phyloP scores from a whole-genome alignment of 1,140 invertebrate genomes.

The Yoshiicerus persimilis region DNA sequence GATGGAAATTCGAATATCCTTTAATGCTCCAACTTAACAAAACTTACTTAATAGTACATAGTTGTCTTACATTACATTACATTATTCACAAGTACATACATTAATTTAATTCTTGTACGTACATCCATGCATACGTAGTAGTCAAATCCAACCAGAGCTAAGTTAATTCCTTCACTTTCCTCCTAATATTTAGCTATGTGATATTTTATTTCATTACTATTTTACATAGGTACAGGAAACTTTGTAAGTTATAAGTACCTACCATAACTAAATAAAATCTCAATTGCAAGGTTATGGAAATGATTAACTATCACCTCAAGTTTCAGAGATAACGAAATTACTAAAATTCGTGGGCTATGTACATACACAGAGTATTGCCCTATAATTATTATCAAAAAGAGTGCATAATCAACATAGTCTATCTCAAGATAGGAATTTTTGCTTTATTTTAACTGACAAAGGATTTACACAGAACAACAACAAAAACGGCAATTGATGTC shows the following conservation, averaged over 20 bases:
- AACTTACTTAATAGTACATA: not conserved
- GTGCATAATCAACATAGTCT: not conserved
- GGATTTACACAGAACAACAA: not conserved
- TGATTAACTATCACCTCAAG: conserved; percentile 1
- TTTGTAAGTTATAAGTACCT: not conserved
- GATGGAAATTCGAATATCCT: conserved; percentile 20
- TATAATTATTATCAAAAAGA: conserved; percentile 15
- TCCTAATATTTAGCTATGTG: not conserved
- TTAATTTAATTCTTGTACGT: not conserved
- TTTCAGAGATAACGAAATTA: conserved; percentile 11
- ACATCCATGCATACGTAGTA: too few relatives aligned
- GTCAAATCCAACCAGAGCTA: not conserved
- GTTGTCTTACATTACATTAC: not conserved
- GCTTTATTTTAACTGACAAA: not conserved
- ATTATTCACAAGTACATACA: not conserved
- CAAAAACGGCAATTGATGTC: not conserved
- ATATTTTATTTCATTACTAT: not conserved
- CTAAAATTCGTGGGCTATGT: not conserved
- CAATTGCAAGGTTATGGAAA: not conserved
- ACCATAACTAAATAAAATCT: not conserved
- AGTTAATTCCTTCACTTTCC: not conserved
- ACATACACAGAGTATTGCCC: not conserved
- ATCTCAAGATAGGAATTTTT: not conserved
- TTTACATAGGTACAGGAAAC: not conserved
- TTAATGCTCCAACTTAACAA: not conserved